Evolutionary conservation across 2,888 invertebrate genomes (phyloP), one percentile per base, ranked within the genome.

Genomic region (Lasius fuliginosus): DNA sequence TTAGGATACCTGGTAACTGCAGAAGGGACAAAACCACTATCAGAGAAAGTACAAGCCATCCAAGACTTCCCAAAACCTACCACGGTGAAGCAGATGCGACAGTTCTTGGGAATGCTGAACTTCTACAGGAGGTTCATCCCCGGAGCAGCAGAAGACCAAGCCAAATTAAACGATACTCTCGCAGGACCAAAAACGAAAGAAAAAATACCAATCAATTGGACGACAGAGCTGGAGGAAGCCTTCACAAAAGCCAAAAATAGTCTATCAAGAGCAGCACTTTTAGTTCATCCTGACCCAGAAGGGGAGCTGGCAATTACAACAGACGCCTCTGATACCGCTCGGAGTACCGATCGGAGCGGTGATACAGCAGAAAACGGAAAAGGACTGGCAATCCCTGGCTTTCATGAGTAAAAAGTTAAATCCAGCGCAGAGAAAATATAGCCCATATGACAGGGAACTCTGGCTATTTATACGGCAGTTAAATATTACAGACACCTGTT

Each of bases 361-460:
- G 12, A 0, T 65, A 2, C 40, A 65, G 3, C 64, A 64, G 6
- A 1, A 2, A 18, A 33, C 6, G 1, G 5, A 33, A 18, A 6
- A 18, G 1, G 6, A 4, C 30, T 33, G 15, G 12, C 62, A 33
- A 5, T 33, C 62, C 0, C 4, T 36, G 1, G 33, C 18, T 18
- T 62, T 62, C 18, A 33, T 67, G 49, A 46, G 71, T 11, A 67
- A 58, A 53, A 88, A 86, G 60, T 65, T 87, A 2, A 73, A 83
- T 3, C 82, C 85, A 0, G 67, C 87, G 0, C 83, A 92, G 67
- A 49, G 5, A 3, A 88, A 86, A 1, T 93, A 91, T 77, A 87
- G 90, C 64, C 85, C 88, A 2, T 89, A 90, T 74, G 89, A 91
- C 79, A 23, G 88, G 36, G 86, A 86, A 77, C 33, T 86, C 30